Percentiles rank a stretch among this genome's conserved stretches.
Conservation (phyloP, 1,140 invertebrate species). For the Anthonomus grandis region DNA sequence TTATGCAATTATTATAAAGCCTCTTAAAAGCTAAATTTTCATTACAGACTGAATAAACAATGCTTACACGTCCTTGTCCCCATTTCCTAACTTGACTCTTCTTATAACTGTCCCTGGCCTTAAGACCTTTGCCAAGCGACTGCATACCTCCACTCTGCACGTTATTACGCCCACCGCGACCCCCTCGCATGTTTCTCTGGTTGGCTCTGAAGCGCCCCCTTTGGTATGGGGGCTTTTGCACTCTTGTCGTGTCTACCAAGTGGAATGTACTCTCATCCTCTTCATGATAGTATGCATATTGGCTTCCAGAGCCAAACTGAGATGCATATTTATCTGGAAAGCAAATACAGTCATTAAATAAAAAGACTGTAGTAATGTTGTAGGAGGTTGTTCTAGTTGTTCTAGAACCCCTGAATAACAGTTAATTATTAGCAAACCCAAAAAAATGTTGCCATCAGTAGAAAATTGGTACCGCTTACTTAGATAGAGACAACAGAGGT, state of each 20-base stretch:
- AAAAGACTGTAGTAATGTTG: too few relatives aligned
- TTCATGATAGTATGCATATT: conserved; percentile 97
- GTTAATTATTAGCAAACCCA: too few relatives aligned
- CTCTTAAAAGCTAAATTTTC: neutral
- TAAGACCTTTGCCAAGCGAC: conserved; percentile 56
- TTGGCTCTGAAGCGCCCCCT: conserved; percentile 80
- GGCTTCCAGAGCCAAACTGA: conserved; percentile 90
- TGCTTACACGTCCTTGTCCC: conserved; percentile 76
- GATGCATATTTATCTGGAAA: conserved; percentile 89
- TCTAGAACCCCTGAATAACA: too few relatives aligned
- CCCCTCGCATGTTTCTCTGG: conserved; percentile 77
- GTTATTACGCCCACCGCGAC: conserved; percentile 69
- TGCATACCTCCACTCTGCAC: conserved; percentile 61
- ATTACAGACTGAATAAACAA: neutral
- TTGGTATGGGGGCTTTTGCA: conserved; percentile 88
- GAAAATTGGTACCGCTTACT: too few relatives aligned
- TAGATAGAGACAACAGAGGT: too few relatives aligned
- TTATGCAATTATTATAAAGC: neutral
- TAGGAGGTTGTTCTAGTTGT: too few relatives aligned
- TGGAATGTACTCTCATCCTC: conserved; percentile 99
- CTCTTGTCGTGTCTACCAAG: conserved; percentile 89
- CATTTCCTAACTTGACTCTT: conserved; percentile 75
- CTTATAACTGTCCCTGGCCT: conserved; percentile 57
- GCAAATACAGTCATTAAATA: too few relatives aligned
- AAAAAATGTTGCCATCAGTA: too few relatives aligned